Percentiles rank a stretch among this genome's conserved stretches.
Evolutionary conservation across 1,140 invertebrate genomes (phyloP).

Genomic region (Rhyacophila brunnea): DNA sequence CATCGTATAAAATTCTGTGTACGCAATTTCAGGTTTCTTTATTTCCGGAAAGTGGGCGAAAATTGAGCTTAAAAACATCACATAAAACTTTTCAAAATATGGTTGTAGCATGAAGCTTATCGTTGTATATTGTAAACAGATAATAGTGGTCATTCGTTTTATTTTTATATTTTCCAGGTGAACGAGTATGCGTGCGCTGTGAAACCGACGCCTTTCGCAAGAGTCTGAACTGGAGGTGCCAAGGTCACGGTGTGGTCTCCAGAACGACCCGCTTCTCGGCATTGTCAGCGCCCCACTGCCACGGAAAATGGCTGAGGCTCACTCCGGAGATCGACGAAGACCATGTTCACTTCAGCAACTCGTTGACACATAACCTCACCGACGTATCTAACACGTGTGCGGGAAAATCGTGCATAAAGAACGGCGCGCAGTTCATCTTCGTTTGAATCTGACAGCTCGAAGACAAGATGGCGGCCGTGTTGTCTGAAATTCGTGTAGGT

Average conservation of each 20-base stretch:
- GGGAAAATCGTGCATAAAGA: constrained; percentile 11
- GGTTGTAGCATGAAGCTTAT: too few relatives aligned
- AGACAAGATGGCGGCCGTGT: too few relatives aligned
- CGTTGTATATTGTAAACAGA: too few relatives aligned
- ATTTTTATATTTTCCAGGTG: constrained; percentile 55
- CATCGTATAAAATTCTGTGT: too few relatives aligned
- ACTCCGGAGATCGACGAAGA: constrained; percentile 57
- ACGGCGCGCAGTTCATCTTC: constrained; percentile 35
- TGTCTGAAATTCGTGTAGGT: too few relatives aligned
- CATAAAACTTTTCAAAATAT: too few relatives aligned
- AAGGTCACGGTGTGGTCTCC: constrained; percentile 71
- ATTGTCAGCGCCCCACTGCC: constrained; percentile 73
- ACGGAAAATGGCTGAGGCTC: constrained; percentile 79
- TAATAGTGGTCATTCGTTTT: too few relatives aligned
- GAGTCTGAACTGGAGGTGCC: constrained; percentile 71
- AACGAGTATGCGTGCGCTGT: constrained; percentile 72
- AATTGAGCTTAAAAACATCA: too few relatives aligned
- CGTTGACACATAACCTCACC: neutral
- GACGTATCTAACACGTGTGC: constrained; percentile 20
- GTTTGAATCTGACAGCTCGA: neutral
- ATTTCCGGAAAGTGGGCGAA: too few relatives aligned
- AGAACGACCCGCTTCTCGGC: constrained; percentile 75
- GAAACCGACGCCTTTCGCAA: constrained; percentile 73
- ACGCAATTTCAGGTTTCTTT: too few relatives aligned
- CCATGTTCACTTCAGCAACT: constrained; percentile 55